Percentiles rank a stretch among this genome's conserved stretches.
phyloP scores from a whole-genome alignment of 2,888 invertebrate genomes.

The Scrobipalpa atriplicella region DNA sequence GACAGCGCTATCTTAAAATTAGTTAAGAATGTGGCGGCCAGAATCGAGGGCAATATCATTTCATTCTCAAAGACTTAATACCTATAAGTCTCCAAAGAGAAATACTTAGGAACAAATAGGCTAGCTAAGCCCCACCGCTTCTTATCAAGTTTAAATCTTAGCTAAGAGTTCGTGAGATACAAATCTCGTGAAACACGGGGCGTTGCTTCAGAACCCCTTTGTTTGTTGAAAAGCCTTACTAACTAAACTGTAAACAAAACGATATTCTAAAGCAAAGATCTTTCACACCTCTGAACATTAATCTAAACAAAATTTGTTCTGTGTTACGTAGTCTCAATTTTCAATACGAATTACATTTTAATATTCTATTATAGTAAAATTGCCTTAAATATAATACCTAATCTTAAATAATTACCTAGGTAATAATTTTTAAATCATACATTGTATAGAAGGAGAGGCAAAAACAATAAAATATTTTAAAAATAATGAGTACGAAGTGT shows the following conservation, averaged over 20 bases:
- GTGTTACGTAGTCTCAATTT: background rate
- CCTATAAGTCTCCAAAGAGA: background rate
- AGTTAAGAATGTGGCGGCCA: background rate
- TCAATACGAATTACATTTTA: background rate
- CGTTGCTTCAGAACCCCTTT: background rate
- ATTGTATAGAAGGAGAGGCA: too few species aligned
- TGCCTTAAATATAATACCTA: background rate
- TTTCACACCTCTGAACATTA: slow-evolving; percentile 37
- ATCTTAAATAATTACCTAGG: background rate
- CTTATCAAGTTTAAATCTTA: background rate
- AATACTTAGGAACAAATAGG: background rate
- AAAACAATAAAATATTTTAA: too few species aligned
- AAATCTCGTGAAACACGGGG: slow-evolving; percentile 9
- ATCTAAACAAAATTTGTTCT: background rate
- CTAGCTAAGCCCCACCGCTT: background rate
- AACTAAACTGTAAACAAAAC: background rate
- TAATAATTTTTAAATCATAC: too few species aligned
- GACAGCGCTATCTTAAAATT: background rate
- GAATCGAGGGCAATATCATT: background rate
- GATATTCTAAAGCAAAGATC: background rate
- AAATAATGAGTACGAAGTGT: too few species aligned
- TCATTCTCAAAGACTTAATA: background rate
- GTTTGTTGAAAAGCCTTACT: background rate
- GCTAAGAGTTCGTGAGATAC: background rate
- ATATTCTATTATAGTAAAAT: background rate